Conservation (phyloP, 2,113 vertebrate genomes). For the Lamprologus speciosus region DNA sequence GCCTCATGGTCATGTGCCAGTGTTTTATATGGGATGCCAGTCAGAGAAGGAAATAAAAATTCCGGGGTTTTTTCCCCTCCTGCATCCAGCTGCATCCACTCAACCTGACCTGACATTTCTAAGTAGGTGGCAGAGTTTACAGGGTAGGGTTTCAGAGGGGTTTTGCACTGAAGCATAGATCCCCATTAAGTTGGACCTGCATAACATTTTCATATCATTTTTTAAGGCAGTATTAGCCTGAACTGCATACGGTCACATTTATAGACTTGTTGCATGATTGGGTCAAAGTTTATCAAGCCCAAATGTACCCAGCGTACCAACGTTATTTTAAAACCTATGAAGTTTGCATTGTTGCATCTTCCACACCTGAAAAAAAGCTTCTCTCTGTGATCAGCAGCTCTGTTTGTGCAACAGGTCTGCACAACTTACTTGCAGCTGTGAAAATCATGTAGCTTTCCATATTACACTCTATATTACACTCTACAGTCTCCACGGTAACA, state of each 20-base stretch:
- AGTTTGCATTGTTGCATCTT: not conserved
- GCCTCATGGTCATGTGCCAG: not conserved
- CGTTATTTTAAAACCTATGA: not conserved
- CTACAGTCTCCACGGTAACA: slow-evolving; percentile 12
- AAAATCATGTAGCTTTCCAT: not conserved
- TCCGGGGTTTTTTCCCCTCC: not conserved
- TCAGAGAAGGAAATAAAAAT: not conserved
- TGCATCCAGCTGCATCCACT: not conserved
- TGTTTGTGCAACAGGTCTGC: not conserved
- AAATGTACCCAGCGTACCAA: not conserved
- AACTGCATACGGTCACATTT: not conserved
- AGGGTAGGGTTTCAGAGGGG: not conserved
- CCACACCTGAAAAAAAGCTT: not conserved
- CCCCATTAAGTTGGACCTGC: not conserved
- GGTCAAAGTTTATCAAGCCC: not conserved
- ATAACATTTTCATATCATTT: rapidly evolving
- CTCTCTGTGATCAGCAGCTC: not conserved
- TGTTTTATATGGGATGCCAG: not conserved
- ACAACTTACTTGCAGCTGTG: not conserved
- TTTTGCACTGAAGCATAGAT: not conserved
- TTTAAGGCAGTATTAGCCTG: not conserved
- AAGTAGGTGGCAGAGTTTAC: not conserved
- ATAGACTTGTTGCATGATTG: not conserved
- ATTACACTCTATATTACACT: not conserved
- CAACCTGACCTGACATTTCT: not conserved